Evolutionary conservation across 2,888 invertebrate species (phyloP).

Genomic region (Epirrhoe alternata): DNA sequence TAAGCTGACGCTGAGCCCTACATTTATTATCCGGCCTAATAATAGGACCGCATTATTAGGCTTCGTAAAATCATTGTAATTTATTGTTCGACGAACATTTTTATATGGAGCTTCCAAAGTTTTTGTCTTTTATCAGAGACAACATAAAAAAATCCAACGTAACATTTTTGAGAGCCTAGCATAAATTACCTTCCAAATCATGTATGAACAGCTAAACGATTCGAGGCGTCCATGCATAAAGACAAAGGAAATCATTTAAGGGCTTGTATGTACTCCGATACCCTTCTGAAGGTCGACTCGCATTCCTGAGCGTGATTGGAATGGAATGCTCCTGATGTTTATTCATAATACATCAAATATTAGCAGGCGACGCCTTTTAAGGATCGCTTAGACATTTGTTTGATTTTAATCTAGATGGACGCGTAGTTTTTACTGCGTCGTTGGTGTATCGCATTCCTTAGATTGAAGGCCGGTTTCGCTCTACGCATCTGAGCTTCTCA

Average conservation of each 20-base stretch:
- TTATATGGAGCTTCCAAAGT: slow-evolving; percentile 2
- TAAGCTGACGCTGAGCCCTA: slow-evolving; percentile 25
- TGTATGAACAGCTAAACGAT: slow-evolving; percentile 21
- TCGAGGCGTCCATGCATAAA: slow-evolving; percentile 48
- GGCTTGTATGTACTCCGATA: slow-evolving; percentile 44
- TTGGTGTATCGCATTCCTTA: slow-evolving; percentile 27
- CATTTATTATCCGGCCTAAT: slow-evolving; percentile 37
- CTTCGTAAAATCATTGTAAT: slow-evolving; percentile 10
- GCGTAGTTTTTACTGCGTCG: slow-evolving; percentile 37
- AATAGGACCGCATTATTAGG: slow-evolving; percentile 32
- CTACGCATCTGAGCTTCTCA: background rate
- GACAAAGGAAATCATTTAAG: slow-evolving; percentile 57
- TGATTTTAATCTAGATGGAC: slow-evolving; percentile 38
- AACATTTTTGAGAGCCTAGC: too few species aligned
- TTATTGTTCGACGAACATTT: slow-evolving; percentile 11
- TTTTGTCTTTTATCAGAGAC: background rate
- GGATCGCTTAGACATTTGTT: slow-evolving; percentile 46
- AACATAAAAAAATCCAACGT: too few species aligned
- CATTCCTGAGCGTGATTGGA: slow-evolving; percentile 53
- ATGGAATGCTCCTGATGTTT: slow-evolving; percentile 38
- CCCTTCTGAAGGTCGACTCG: slow-evolving; percentile 61
- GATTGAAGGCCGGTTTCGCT: background rate
- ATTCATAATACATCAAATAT: slow-evolving; percentile 46
- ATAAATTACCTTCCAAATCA: slow-evolving; percentile 10
- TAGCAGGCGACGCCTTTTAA: slow-evolving; percentile 36